Evolutionary conservation across 2,888 invertebrate species (phyloP), one percentile per base, ranked within the genome.

Genomic region (Laspeyria flexula): DNA sequence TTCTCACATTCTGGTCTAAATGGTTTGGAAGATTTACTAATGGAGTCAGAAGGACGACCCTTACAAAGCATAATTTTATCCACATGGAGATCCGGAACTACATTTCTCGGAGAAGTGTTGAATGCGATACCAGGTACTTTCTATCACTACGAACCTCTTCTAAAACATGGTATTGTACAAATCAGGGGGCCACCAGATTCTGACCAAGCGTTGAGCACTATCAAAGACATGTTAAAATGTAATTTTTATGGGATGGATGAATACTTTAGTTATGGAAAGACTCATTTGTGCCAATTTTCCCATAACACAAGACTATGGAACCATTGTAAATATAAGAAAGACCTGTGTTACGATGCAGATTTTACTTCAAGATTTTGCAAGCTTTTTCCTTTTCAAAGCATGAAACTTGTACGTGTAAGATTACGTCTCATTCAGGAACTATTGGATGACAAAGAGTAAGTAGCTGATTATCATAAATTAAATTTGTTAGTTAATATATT

Each of bases 11-110:
- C 88, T 59, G 86, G 86, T 51, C 86, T 83, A 46, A 89, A 91
- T 57, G 94, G 94, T 56, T 81, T 96, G 55, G 92, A 94, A 47
- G 95, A 96, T 72, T 93, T 96, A 72, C 93, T 96, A 0, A 90
- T 95, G 66, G 95, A 95, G 66, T 92, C 94, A 31, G 94, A 94
- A 33, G 97, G 97, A 10, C 93, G 89, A 49, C 97, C 97, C 3
- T 79, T 96, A 49, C 93, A 96, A 60, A 97, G 95, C 81, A 84
- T 97, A 38, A 95, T 98, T 62, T 88, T 97, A 54, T 96, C 97
- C n/a, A 97, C 97, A 10, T 98, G 97, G 97, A 93, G 98, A 67
- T 97, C 97, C 3, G 98, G 98, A 4, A 97, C 97, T 13, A 97
- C 97, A 27, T 98, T 98, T 82, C 93, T 98, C 43, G 97, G 97